Conservation (phyloP, 2,113 vertebrate species). For the Brachyhypopomus occidentalis region DNA sequence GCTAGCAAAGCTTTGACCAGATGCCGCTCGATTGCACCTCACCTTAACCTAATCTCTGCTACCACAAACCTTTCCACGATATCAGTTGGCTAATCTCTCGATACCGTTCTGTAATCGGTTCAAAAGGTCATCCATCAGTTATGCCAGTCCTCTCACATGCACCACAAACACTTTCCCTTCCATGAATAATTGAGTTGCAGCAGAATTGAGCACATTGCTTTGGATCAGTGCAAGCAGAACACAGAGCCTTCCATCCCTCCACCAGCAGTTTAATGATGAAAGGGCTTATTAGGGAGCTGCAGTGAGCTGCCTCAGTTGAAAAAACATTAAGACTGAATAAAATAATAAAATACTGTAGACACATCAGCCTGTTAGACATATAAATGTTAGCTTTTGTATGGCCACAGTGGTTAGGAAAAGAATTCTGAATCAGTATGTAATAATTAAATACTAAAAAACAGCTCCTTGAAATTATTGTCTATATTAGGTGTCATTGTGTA, state of each 20-base stretch:
- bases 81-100: too few relatives aligned
- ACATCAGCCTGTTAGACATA: background rate
- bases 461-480: background rate
- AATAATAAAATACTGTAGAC: conserved; percentile 11
- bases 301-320: background rate
- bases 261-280: conserved; percentile 43
- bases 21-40: background rate
- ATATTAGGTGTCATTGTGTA: background rate
- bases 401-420: background rate
- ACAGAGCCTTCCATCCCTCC: conserved; percentile 54
- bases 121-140: background rate
- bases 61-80: background rate
- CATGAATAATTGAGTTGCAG: conserved; percentile 71
- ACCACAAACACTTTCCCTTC: conserved; percentile 46
- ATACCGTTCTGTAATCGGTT: background rate
- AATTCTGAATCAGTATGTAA: background rate
- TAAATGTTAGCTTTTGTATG: conserved; percentile 1
- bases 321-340: conserved; percentile 14
- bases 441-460: background rate
- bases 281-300: conserved; percentile 30
- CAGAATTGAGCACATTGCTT: conserved; percentile 64
- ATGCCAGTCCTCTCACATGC: background rate
- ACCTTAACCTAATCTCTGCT: background rate
- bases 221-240: conserved; percentile 64
- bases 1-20: background rate